Evolutionary conservation across 2,888 invertebrate genomes (phyloP).

Genomic region (Xestobium rufovillosum): DNA sequence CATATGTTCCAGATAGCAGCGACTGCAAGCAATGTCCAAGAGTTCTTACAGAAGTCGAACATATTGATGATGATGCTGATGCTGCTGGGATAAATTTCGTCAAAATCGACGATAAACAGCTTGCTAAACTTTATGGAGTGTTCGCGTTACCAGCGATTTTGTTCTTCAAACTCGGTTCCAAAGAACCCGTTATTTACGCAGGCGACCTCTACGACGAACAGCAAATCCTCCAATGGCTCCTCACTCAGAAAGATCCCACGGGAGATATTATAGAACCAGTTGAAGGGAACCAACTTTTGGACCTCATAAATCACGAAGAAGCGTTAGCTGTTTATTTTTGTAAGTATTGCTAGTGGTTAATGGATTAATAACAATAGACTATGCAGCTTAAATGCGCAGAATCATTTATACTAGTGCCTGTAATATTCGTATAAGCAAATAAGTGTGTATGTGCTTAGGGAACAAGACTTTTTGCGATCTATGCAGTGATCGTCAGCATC

Average conservation of each 20-base stretch:
- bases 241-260: conserved; percentile 86
- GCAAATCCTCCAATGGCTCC: conserved; percentile 80
- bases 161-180: conserved; percentile 80
- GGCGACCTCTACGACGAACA: conserved; percentile 84
- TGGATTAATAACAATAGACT: not conserved
- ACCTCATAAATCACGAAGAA: conserved; percentile 70
- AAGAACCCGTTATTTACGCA: conserved; percentile 86
- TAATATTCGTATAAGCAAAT: not conserved
- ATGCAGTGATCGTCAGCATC: conserved; percentile 72
- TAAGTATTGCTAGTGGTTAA: conserved; percentile 52
- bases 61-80: conserved; percentile 91
- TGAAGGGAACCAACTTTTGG: conserved; percentile 69
- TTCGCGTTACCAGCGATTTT: conserved; percentile 85
- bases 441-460: conserved; percentile 51
- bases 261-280: conserved; percentile 85
- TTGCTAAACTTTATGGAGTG: conserved; percentile 83
- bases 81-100: conserved; percentile 86
- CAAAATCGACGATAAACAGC: conserved; percentile 79
- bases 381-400: not conserved
- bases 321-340: conserved; percentile 88
- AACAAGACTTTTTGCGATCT: conserved; percentile 85
- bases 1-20: conserved; percentile 73
- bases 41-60: conserved; percentile 80
- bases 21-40: conserved; percentile 91
- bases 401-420: not conserved